Conservation (phyloP, 1,140 invertebrate genomes). For the Caerostris extrusa region DNA sequence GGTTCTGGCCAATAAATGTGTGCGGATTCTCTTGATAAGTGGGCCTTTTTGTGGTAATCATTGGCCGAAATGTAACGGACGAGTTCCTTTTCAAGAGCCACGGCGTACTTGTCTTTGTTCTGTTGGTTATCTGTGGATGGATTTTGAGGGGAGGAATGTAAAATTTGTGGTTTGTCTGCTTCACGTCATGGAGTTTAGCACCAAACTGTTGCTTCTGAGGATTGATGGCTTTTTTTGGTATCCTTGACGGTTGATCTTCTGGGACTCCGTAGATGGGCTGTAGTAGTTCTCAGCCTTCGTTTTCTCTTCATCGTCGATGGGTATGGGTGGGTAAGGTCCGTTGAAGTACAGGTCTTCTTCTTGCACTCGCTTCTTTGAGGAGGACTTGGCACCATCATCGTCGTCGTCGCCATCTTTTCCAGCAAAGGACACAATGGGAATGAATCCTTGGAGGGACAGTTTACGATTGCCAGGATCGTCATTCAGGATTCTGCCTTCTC, state of each 20-base stretch:
- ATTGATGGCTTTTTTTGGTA: constrained; percentile 36
- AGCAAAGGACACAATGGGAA: constrained; percentile 77
- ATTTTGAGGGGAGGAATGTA: constrained; percentile 48
- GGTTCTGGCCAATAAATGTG: background rate
- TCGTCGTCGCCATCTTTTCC: constrained; percentile 39
- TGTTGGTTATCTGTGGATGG: background rate
- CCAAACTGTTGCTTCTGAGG: constrained; percentile 33
- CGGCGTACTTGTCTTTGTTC: background rate
- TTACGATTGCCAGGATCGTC: constrained; percentile 70
- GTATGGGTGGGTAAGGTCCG: constrained; percentile 36
- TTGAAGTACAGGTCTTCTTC: constrained; percentile 14
- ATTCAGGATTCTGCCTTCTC: constrained; percentile 78
- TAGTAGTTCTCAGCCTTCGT: constrained; percentile 35
- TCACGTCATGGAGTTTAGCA: background rate
- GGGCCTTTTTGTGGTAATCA: constrained; percentile 55
- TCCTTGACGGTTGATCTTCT: background rate
- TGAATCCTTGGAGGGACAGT: constrained; percentile 78
- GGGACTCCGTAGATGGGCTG: background rate
- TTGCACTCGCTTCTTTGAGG: constrained; percentile 8
- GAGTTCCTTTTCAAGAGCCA: constrained; percentile 29
- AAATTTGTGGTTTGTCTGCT: constrained; percentile 33
- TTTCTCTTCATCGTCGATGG: constrained; percentile 52
- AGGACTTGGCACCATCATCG: background rate
- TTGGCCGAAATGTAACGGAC: constrained; percentile 35
- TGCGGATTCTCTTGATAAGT: constrained; percentile 34